These are phyloP conservation scores for Drosophila setosimentum DNA, from an alignment of 2,888 invertebrate genomes.

Conservation along the genomic window DNA sequence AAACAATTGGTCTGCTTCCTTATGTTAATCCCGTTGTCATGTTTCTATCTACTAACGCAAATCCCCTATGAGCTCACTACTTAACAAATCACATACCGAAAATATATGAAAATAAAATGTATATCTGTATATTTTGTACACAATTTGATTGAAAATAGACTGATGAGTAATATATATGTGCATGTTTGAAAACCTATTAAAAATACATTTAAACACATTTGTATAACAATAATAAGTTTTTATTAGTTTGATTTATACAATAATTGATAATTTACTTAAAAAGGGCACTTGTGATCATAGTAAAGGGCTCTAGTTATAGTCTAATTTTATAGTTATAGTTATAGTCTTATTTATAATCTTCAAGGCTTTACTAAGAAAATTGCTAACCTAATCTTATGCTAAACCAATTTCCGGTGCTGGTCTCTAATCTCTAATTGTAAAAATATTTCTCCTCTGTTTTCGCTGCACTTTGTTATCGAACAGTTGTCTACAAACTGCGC, in stretches of 20 bases:
- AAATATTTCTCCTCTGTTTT: slow-evolving; percentile 31
- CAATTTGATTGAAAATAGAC: not conserved
- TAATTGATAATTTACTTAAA: not conserved
- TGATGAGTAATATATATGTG: not conserved
- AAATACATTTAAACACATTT: not conserved
- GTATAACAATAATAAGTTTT: not conserved
- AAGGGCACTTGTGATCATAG: not conserved
- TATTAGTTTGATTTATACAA: not conserved
- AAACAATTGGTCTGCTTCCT: slow-evolving; percentile 21
- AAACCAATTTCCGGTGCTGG: slow-evolving; percentile 44
- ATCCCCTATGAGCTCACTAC: slow-evolving; percentile 21
- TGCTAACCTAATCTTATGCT: slow-evolving; percentile 29
- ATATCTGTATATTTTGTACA: slow-evolving; percentile 1
- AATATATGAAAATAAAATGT: slow-evolving; percentile 11
- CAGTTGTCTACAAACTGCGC: slow-evolving; percentile 79
- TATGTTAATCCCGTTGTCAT: slow-evolving; percentile 36
- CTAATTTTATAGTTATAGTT: not conserved
- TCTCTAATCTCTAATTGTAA: slow-evolving; percentile 56
- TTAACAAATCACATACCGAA: slow-evolving; percentile 3
- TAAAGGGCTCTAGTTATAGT: not conserved
- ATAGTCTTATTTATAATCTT: not conserved
- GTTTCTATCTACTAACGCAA: slow-evolving; percentile 42
- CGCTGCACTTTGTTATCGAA: slow-evolving; percentile 45
- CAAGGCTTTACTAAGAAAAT: slow-evolving; percentile 15
- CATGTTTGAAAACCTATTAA: not conserved